These are phyloP conservation scores for Myotis findleyi DNA, from an alignment of 2,797 vertebrate species.

Conservation along the genomic window DNA sequence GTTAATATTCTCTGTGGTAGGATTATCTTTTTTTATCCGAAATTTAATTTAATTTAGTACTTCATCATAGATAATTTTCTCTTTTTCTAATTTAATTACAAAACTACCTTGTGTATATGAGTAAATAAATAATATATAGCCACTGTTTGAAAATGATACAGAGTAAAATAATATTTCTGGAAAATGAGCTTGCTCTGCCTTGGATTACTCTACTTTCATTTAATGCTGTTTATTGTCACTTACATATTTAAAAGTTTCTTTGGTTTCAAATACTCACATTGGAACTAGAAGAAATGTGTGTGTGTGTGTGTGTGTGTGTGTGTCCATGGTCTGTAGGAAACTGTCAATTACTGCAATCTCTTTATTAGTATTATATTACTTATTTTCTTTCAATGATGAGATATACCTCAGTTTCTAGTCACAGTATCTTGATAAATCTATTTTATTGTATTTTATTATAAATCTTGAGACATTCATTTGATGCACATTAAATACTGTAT, in stretches of 20 bases:
- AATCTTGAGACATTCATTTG: not conserved
- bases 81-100: conserved; percentile 21
- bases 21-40: not conserved
- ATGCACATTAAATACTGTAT: not conserved
- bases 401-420: not conserved
- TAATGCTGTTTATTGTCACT: not conserved
- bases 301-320: not conserved
- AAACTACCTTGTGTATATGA: not conserved
- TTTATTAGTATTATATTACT: not conserved
- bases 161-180: not conserved
- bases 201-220: conserved; percentile 24
- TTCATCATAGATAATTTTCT: not conserved
- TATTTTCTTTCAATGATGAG: not conserved
- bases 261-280: not conserved
- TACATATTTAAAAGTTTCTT: not conserved
- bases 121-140: not conserved
- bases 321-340: not conserved
- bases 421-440: not conserved
- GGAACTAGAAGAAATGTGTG: not conserved
- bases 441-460: conserved; percentile 45
- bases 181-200: conserved; percentile 10
- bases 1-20: not conserved
- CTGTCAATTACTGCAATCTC: not conserved
- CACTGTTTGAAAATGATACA: not conserved
- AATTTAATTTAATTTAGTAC: not conserved